Evolutionary conservation across 2,888 invertebrate genomes (phyloP).

Genomic region (Spisula solida): DNA sequence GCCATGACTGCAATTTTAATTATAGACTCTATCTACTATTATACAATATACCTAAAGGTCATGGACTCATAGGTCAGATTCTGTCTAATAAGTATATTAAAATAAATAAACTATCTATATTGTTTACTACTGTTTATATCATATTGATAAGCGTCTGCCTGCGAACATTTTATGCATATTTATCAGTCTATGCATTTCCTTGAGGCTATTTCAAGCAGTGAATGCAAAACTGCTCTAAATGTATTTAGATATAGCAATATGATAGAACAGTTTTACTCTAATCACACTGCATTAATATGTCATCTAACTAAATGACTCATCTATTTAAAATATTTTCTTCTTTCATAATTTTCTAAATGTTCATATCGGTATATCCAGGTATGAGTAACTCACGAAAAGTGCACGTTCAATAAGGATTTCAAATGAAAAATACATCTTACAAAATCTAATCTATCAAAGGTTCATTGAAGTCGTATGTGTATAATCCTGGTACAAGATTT

Average conservation of each 20-base stretch:
- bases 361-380: neutral
- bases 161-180: conserved; percentile 4
- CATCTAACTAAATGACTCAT: conserved; percentile 13
- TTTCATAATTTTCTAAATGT: neutral
- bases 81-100: too few species aligned
- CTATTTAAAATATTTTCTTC: neutral
- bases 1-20: too few species aligned
- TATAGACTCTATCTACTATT: too few species aligned
- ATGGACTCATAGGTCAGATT: too few species aligned
- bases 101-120: neutral
- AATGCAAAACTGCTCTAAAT: too few species aligned
- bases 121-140: neutral
- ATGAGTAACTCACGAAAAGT: neutral
- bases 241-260: too few species aligned
- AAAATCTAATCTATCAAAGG: neutral
- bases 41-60: too few species aligned
- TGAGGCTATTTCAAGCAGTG: neutral
- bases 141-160: neutral
- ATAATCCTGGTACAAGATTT: neutral
- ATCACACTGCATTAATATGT: conserved; percentile 2
- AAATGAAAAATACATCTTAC: neutral
- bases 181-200: conserved; percentile 12
- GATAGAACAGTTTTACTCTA: too few species aligned
- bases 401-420: neutral
- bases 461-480: neutral